Evolutionary conservation across 64 coral and sea anemone species (phyloP), one percentile per base, ranked within the genome.

Genomic region (Exaiptasia diaphana): DNA sequence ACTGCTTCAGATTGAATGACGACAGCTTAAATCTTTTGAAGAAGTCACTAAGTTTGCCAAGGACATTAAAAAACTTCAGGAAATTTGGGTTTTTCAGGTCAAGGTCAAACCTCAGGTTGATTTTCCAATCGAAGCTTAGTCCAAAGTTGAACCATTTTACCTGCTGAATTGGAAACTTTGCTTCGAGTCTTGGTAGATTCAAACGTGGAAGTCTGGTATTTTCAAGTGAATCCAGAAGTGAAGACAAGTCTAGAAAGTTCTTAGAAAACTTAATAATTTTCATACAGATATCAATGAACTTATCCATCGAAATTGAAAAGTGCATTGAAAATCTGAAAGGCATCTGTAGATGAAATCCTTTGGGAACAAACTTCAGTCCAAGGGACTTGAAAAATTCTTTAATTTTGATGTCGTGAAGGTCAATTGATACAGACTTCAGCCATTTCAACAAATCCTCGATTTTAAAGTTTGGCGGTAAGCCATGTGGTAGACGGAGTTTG

Each of bases 61-160:
- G 44, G 27, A 83, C 54, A 27, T 56, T 53, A 20, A 72, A 5
- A 53, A 92, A 83, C 26, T 68, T 82, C 10, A 28, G 25, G 52
- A 97, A 97, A 14, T 53, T 61, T 13, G 71, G 46, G 26, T 58
- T 74, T 38, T 77, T 91, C 18, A 92, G 62, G 21, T 97, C 61
- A 11, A 97, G 41, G 15, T 79, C 72, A 41, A 91, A 91, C 21
- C 88, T 74, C 15, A 97, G 60, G 20, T 49, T 76, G 18, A 79
- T 83, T 48, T 56, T 83, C 93, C 93, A 97, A 45, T 97, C 74
- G 69, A 97, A 97, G 7, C 67, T 67, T 24, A 97, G 73, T 1
- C 89, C 93, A 79, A 97, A 97, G 14, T 90, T 81, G 40, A 92
- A 88, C 0, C 23, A 5, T 30, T 50, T 59, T 18, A 20, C 41